Percentiles rank a stretch among this genome's conserved stretches.
These are phyloP conservation scores for Tautogolabrus adspersus DNA, from an alignment of 2,113 vertebrate genomes.

Conservation along the genomic window DNA sequence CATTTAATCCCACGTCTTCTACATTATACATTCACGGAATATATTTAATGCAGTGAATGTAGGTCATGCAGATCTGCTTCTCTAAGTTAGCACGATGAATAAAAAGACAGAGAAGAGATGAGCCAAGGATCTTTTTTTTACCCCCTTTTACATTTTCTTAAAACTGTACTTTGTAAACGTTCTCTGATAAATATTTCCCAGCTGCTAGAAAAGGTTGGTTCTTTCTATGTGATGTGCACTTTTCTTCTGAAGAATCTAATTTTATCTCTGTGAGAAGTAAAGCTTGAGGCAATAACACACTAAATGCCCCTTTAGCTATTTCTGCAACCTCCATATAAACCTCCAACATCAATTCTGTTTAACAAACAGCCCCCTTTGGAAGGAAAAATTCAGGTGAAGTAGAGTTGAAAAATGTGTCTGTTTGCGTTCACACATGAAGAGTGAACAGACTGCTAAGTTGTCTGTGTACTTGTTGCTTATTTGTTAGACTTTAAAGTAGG, in stretches of 20 bases:
- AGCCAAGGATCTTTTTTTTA: not conserved
- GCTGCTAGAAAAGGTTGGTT: not conserved
- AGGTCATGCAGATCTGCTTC: slow-evolving; percentile 5
- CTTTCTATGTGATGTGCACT: too few relatives aligned
- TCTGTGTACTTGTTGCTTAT: too few relatives aligned
- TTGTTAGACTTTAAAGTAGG: too few relatives aligned
- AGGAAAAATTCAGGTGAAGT: too few relatives aligned
- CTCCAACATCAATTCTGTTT: slow-evolving; percentile 5
- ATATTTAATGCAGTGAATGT: slow-evolving; percentile 6
- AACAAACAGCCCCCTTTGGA: slow-evolving; percentile 1
- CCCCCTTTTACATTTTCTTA: not conserved
- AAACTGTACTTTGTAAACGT: not conserved
- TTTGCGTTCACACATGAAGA: too few relatives aligned
- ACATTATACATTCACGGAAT: slow-evolving; percentile 6
- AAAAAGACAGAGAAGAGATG: not conserved
- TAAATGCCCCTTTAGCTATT: slow-evolving; percentile 2
- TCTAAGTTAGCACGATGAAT: not conserved
- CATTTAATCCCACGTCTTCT: not conserved
- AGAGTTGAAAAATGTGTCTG: too few relatives aligned
- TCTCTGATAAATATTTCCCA: not conserved
- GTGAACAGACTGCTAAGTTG: too few relatives aligned
- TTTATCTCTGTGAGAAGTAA: not conserved
- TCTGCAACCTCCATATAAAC: slow-evolving; percentile 28
- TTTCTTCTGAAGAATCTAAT: not conserved
- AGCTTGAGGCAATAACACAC: slow-evolving; percentile 26